Percentiles rank a stretch among this genome's conserved stretches.
Evolutionary conservation across 2,797 vertebrate species (phyloP).

Genomic region (Mareca strepera): DNA sequence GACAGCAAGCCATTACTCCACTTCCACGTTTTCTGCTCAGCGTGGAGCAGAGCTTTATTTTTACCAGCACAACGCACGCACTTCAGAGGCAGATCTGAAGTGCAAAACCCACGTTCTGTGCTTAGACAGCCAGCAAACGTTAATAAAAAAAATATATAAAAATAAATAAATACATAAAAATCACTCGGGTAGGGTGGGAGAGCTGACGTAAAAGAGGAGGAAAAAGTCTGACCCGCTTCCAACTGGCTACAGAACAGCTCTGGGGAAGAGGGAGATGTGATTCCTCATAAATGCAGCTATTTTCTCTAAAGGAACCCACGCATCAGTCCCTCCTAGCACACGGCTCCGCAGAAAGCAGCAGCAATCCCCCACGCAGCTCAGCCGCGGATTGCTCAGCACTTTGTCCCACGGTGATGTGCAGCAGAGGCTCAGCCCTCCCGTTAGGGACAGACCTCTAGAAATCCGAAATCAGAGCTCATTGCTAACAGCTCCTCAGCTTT

Average conservation of each 20-base stretch:
- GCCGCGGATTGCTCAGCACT: constrained; percentile 24
- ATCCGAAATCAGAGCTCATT: neutral
- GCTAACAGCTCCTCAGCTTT: neutral
- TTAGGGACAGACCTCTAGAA: neutral
- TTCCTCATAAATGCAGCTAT: neutral
- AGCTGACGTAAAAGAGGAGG: neutral
- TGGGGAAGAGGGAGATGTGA: neutral
- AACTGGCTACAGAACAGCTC: neutral
- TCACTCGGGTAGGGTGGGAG: neutral
- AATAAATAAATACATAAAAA: no score
- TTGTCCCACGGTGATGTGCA: neutral
- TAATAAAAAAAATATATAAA: neutral
- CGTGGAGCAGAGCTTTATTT: neutral
- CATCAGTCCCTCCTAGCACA: constrained; percentile 6
- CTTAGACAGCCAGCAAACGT: neutral
- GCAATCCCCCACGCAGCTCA: constrained; percentile 35
- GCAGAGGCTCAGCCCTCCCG: neutral
- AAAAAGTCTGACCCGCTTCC: neutral
- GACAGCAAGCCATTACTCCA: neutral
- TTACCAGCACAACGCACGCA: neutral
- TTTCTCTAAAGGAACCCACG: constrained; percentile 19
- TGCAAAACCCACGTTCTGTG: neutral
- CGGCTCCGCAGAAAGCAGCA: constrained; percentile 15
- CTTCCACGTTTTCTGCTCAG: neutral
- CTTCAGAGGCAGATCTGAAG: neutral